These are phyloP conservation scores for Dipodomys spectabilis DNA, from an alignment of 2,113 vertebrate species.

Conservation along the genomic window DNA sequence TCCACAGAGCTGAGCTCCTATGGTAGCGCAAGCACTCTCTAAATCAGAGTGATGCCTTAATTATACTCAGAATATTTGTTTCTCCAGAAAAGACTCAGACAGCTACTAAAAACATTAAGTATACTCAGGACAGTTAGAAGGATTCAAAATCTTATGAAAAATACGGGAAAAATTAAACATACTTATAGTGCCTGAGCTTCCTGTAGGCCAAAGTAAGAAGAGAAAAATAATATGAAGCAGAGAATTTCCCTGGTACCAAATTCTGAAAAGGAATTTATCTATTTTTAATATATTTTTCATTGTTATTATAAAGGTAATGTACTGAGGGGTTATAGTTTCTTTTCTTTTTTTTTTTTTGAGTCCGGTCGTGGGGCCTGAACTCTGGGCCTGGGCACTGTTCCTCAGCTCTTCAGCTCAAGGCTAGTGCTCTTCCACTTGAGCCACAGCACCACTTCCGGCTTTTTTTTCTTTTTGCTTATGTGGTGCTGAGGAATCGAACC, in stretches of 20 bases:
- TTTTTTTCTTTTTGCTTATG: no score
- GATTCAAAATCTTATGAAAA: background rate
- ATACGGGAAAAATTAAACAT: background rate
- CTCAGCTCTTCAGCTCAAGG: no score
- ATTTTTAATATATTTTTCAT: no score
- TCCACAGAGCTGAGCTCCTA: background rate
- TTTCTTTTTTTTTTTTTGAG: no score
- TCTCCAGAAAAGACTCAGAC: background rate
- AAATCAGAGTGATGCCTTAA: background rate
- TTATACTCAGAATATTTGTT: background rate
- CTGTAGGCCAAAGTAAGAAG: background rate
- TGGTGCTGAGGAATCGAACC: no score
- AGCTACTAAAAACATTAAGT: conserved; percentile 8
- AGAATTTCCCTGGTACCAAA: background rate
- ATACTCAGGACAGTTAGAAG: background rate
- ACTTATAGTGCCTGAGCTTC: background rate
- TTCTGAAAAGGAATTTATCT: background rate
- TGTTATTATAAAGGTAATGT: no score
- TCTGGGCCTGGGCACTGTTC: no score
- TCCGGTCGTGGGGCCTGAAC: no score
- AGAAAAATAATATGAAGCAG: background rate
- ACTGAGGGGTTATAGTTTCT: no score
- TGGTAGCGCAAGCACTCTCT: background rate
- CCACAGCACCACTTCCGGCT: no score
- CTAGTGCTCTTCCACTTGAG: no score